Evolutionary conservation across 2,797 vertebrate genomes (phyloP).

Genomic region (Rhadinocentrus ornatus): DNA sequence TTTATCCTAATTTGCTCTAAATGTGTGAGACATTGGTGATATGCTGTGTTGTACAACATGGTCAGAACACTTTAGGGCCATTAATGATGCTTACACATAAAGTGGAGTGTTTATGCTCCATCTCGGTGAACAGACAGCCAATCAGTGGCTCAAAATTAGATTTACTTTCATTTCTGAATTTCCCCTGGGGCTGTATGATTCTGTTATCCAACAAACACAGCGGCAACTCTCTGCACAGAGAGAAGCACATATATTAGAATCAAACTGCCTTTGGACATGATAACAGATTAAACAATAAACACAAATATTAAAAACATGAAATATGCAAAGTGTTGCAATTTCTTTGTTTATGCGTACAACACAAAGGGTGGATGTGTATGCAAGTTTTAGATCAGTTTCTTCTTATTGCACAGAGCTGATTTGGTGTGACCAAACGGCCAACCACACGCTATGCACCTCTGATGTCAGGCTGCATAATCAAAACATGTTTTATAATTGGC

Average conservation of each 20-base stretch:
- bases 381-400: slow-evolving; percentile 11
- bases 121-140: slow-evolving; percentile 70
- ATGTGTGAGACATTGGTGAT: slow-evolving; percentile 51
- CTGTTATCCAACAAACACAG: slow-evolving; percentile 70
- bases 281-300: slow-evolving; percentile 31
- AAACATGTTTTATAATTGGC: slow-evolving; percentile 52
- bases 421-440: slow-evolving; percentile 1
- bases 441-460: slow-evolving; percentile 28
- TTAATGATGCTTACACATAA: slow-evolving; percentile 75
- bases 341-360: slow-evolving; percentile 37
- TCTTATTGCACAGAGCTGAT: slow-evolving; percentile 11
- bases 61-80: slow-evolving; percentile 70
- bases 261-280: slow-evolving; percentile 52
- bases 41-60: slow-evolving; percentile 56
- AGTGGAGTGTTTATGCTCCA: slow-evolving; percentile 73
- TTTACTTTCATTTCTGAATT: slow-evolving; percentile 78
- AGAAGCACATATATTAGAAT: slow-evolving; percentile 51
- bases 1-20: slow-evolving; percentile 51
- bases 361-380: slow-evolving; percentile 2
- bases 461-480: slow-evolving; percentile 56
- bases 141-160: slow-evolving; percentile 73
- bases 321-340: slow-evolving; percentile 39
- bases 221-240: slow-evolving; percentile 42
- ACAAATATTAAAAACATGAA: slow-evolving; percentile 22
- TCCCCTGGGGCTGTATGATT: slow-evolving; percentile 72